Base-by-base conservation (phyloP, 1,140 invertebrate species). In the Globodera rostochiensis region DNA sequence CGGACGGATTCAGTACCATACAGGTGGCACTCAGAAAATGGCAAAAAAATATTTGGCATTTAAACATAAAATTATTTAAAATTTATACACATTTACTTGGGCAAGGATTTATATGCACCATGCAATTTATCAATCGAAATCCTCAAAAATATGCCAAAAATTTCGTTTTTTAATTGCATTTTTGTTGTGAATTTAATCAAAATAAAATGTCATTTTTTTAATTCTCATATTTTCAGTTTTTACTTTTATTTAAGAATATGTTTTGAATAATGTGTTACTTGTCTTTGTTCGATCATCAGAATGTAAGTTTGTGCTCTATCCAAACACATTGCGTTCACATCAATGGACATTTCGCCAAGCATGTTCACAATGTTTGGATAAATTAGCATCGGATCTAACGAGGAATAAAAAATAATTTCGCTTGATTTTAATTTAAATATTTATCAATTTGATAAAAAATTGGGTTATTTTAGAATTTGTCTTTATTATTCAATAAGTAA, bases 341-440 rank as follows among this genome's bases (percentile, higher is more conserved):
- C 88, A 25, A 90, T 84, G 3, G 88, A 87, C 88, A 89, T 89
- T 69, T 89, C 88, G 74, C 88, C 88, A n/a, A 89, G 79, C 87
- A 90, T 89, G 84, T 89, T 89, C n/a, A 89, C 87, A 67, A 90
- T 89, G 71, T 89, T 88, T 21, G 88, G 88, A 67, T 89, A 89
- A 77, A 90, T 89, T 47, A 90, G 60, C 81, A 90, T 87, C 1
- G 89, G 88, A 74, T 85, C 80, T 82, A 64, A 71, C 1, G 15
- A 81, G 46, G 3, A 83, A 25, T 45, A 82, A 47, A 77, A 73
- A 13, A 1, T 21, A 84, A 8, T 80, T 84, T 73, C 4, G 53
- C 0, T 9, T 67, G 25, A 81, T 47, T 2, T 84, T 3, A 80
- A 57, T 25, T 45, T 21, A 21, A 15, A 36, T 36, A 36, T 36